Base-by-base conservation (phyloP, 2,888 invertebrate species). In the Idaea biselata region DNA sequence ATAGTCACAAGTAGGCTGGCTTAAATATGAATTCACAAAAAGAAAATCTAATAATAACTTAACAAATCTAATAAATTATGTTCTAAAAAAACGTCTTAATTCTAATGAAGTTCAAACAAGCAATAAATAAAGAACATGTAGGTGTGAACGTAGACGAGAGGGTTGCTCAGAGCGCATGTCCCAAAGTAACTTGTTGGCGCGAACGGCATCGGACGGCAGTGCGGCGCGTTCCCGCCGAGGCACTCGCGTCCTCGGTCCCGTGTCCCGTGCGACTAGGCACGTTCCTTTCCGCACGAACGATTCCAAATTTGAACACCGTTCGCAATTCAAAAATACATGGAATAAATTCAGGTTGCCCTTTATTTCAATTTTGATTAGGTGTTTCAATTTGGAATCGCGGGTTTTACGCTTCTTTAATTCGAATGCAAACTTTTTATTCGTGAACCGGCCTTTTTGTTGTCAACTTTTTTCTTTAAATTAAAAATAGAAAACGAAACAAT, bases 151-250 rank as follows among this genome's bases (percentile, higher is more conserved):
- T 58, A 67, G 67, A 68, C 62, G 77, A 78, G 78, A 79, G 80
- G 78, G 76, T 77, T 78, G 76, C 74, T 63, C 66, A 82, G 81
- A 86, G 91, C 91, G 91, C 91, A 91, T 91, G 91, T 84, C 89
- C 80, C 81, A 73, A 71, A 83, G 75, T 89, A 91, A 91, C 91
- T 91, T 91, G 91, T 91, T 91, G 91, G 89, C 86, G 81, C 80
- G 80, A 74, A 72, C 77, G 73, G 74, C 79, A 79, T 76, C 72
- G 78, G 79, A 79, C 89, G 89, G 87, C 91, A 91, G 91, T 91
- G 91, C 90, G 90, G 79, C 81, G 89, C 83, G 84, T 77, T 74
- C 75, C 71, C 82, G 86, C 85, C 78, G 75, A 73, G 80, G n/a
- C n/a, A 72, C 78, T 79, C 82, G 83, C 83, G 87, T 80, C 62